Base-by-base conservation (phyloP, 2,113 vertebrate genomes). In the Marmota monax region DNA sequence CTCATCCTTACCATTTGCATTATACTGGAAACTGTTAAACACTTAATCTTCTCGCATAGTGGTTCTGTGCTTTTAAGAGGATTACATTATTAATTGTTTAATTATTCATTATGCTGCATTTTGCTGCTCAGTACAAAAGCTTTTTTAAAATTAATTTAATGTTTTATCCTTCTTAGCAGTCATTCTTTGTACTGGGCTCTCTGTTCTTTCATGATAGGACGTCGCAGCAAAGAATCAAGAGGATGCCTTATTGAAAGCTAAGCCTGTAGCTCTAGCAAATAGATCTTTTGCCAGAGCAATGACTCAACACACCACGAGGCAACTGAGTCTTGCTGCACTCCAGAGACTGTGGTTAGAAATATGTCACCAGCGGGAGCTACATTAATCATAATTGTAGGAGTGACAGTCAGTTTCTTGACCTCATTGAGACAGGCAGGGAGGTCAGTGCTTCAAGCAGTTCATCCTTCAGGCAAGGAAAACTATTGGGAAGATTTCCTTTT, bases 51-150 rank as follows among this genome's bases (percentile, higher is more conserved):
- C 96, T 98, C 73, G 20, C 96, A 92, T 88, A 97, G 96, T 85
- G 76, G 51, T 96, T 98, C 96, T 97, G 90, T 97, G 97, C 92
- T 98, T 98, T 98, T 98, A 98, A 98, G 96, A 98, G 95, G 98
- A 98, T 99, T 98, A 98, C 97, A 96, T 95, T 98, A 98, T 98
- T 98, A 98, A 96, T 97, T 95, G 87, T 98, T 98, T 98, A 98
- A 98, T 98, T 98, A 98, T 98, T 98, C 96, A 98, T 98, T 98
- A 97, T 96, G 85, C 79, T 84, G 45, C 91, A 92, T 98, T 98
- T 98, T 98, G 74, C 88, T 10, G 34, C 96, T 97, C 96, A 53
- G 93, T 96, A 98, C 79, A 98, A 98, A 98, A 96, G 95, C 79
- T 96, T 48, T 4, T 77, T 97, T 56, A 69, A 98, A 97, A 96